Evolutionary conservation across 2,113 vertebrate genomes (phyloP).

Genomic region (Microcebus ravelobensis): DNA sequence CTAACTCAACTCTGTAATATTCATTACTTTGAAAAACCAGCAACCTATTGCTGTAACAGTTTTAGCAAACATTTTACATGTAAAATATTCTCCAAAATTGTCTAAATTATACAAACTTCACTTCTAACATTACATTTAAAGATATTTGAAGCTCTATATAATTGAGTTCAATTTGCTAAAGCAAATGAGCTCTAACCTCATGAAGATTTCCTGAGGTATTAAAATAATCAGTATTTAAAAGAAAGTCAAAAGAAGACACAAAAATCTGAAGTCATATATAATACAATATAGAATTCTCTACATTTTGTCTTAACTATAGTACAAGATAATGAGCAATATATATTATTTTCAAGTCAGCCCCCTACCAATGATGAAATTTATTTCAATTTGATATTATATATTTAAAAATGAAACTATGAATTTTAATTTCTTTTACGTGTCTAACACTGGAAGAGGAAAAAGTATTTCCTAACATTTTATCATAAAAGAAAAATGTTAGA

Average conservation of each 20-base stretch:
- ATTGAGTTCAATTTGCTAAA: constrained; percentile 52
- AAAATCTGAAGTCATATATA: constrained; percentile 49
- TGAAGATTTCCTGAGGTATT: constrained; percentile 32
- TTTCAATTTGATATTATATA: constrained; percentile 55
- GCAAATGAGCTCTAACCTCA: constrained; percentile 37
- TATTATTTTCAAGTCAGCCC: background rate
- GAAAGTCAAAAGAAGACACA: constrained; percentile 31
- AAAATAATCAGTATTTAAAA: constrained; percentile 54
- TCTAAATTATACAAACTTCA: constrained; percentile 49
- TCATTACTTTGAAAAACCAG: constrained; percentile 48
- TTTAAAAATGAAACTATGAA: constrained; percentile 29
- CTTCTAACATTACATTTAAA: constrained; percentile 43
- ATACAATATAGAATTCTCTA: constrained; percentile 44
- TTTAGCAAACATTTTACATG: background rate
- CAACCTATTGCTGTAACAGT: constrained; percentile 32
- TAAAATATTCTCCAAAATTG: constrained; percentile 34
- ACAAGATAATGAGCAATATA: constrained; percentile 40
- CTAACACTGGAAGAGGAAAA: constrained; percentile 45
- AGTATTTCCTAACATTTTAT: constrained; percentile 24
- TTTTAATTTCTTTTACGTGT: background rate
- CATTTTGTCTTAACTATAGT: constrained; percentile 53
- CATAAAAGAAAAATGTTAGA: constrained; percentile 46
- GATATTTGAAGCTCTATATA: constrained; percentile 31
- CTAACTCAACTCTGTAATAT: background rate
- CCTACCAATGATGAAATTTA: constrained; percentile 44